These are phyloP conservation scores for Ectemnius cavifrons DNA, from an alignment of 2,888 invertebrate species.

Conservation along the genomic window DNA sequence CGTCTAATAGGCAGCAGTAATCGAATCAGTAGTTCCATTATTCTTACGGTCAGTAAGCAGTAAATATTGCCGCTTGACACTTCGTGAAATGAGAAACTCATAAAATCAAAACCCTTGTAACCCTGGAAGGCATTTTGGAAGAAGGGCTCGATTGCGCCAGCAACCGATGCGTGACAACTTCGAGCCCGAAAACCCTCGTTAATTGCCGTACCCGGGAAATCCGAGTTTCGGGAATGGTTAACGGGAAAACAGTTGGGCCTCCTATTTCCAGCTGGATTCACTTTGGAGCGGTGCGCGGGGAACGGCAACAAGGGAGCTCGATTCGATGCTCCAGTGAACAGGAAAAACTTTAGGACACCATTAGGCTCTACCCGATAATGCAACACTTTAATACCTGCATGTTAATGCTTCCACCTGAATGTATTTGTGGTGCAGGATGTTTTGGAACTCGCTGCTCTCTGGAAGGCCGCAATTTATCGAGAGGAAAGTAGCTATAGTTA, in stretches of 20 bases:
- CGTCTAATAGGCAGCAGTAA: too few relatives aligned
- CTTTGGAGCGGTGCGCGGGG: not conserved
- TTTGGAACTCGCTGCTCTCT: not conserved
- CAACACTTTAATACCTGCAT: too few relatives aligned
- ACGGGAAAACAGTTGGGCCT: not conserved
- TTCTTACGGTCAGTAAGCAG: too few relatives aligned
- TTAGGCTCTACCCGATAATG: too few relatives aligned
- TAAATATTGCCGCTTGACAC: too few relatives aligned
- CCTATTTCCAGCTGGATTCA: not conserved
- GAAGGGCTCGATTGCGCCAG: not conserved
- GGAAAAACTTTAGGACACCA: too few relatives aligned
- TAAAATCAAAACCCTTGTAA: too few relatives aligned
- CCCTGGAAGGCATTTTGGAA: too few relatives aligned
- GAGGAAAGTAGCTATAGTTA: constrained; percentile 33
- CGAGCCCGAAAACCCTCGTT: not conserved
- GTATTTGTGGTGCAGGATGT: too few relatives aligned
- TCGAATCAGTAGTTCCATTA: too few relatives aligned
- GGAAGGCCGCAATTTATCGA: not conserved
- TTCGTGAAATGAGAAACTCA: too few relatives aligned
- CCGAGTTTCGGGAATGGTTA: constrained; percentile 13
- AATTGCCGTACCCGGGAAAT: constrained; percentile 2
- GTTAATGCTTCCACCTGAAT: too few relatives aligned
- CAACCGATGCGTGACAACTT: constrained; percentile 20
- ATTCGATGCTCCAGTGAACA: not conserved
- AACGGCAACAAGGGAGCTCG: not conserved